A percentile compares a stretch with the other conserved stretches of the same genome.
phyloP scores from a whole-genome alignment of 2,113 vertebrate species.

The Oceanodroma tethys region DNA sequence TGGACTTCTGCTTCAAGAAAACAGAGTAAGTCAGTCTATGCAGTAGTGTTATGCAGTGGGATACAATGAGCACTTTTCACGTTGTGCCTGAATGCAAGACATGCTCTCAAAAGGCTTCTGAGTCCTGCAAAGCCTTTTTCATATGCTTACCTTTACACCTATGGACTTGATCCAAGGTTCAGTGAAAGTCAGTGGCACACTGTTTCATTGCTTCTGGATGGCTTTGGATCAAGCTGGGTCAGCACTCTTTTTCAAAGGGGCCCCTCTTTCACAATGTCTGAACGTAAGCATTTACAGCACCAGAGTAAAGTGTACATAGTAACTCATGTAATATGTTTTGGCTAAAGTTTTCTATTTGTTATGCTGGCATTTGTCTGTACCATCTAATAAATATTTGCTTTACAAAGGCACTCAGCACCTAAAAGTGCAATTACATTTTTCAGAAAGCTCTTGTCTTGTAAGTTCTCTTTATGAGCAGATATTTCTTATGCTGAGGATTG shows the following conservation, averaged over 20 bases:
- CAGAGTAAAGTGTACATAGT: neutral
- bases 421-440: neutral
- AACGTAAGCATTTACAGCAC: neutral
- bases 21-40: neutral
- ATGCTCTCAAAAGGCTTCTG: neutral
- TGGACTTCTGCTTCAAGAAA: neutral
- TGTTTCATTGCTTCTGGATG: neutral
- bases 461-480: neutral
- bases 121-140: neutral
- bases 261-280: neutral
- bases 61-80: neutral
- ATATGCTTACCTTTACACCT: neutral
- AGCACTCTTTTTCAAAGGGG: neutral
- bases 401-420: neutral
- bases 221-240: neutral
- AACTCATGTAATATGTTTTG: neutral
- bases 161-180: neutral
- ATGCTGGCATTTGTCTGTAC: neutral
- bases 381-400: neutral
- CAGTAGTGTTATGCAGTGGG: neutral
- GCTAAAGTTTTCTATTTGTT: neutral
- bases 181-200: neutral
- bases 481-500: neutral
- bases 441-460: neutral
- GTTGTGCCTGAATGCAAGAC: neutral